phyloP scores from a whole-genome alignment of 2,888 invertebrate species.

The Globia sparganii region DNA sequence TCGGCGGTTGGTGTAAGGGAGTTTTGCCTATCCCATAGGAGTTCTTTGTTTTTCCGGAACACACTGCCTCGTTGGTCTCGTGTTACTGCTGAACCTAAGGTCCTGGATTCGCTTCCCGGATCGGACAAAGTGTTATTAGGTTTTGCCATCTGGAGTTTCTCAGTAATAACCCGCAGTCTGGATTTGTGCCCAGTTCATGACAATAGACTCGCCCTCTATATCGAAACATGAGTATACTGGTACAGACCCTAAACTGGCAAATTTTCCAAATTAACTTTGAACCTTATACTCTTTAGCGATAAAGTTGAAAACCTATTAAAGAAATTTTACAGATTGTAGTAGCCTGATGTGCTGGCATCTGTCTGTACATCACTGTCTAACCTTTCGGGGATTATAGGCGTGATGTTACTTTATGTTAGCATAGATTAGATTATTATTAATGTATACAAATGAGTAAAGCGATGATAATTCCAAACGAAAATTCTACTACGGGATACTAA shows the following conservation, averaged over 20 bases:
- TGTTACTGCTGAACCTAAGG: not conserved
- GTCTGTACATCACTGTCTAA: not conserved
- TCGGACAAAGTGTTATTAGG: not conserved
- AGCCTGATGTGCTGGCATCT: too few species aligned
- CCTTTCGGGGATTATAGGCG: not conserved
- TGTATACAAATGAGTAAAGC: constrained; percentile 5
- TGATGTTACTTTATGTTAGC: not conserved
- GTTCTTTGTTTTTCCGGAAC: not conserved
- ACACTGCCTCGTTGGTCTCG: not conserved
- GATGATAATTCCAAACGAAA: not conserved
- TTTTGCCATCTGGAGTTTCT: not conserved
- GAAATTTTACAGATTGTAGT: too few species aligned
- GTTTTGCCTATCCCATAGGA: not conserved
- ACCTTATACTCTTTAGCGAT: too few species aligned
- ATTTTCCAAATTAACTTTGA: too few species aligned
- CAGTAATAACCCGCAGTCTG: not conserved
- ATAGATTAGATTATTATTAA: not conserved
- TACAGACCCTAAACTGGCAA: too few species aligned
- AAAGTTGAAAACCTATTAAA: too few species aligned
- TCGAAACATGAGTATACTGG: too few species aligned
- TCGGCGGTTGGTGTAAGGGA: not conserved
- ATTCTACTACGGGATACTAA: not conserved
- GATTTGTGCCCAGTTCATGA: not conserved
- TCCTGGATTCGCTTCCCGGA: not conserved
- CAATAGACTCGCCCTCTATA: not conserved